Conservation (phyloP, 2,797 vertebrate genomes). For the Phylloscopus collybita region DNA sequence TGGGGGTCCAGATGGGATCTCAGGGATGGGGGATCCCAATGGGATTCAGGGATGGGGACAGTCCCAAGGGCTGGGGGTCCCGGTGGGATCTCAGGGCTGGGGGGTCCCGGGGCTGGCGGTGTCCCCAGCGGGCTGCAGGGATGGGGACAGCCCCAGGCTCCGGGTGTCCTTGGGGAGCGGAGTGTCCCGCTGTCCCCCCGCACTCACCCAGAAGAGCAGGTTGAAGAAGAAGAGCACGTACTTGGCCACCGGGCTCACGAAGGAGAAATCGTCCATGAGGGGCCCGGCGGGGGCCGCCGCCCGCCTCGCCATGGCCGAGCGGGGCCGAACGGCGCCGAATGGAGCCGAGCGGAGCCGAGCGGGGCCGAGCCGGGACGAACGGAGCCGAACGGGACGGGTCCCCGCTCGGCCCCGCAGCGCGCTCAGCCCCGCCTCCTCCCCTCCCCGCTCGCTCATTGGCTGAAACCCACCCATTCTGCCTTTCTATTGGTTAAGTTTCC, state of each 20-base stretch:
- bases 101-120: too few species aligned
- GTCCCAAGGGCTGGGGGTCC: too few species aligned
- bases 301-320: constrained; percentile 70
- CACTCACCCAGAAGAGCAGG: constrained; percentile 24
- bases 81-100: too few species aligned
- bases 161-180: not conserved
- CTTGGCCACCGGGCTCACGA: constrained; percentile 34
- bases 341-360: not conserved
- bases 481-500: fast-evolving
- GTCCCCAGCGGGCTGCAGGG: too few species aligned
- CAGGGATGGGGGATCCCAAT: not conserved
- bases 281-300: not conserved
- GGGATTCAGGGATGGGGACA: too few species aligned
- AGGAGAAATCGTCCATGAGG: constrained; percentile 79
- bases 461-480: fast-evolving
- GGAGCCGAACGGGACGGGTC: not conserved
- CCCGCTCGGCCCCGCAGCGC: not conserved
- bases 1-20: not conserved
- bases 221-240: constrained; percentile 19
- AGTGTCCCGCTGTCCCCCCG: not conserved
- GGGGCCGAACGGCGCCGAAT: not conserved
- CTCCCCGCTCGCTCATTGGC: not conserved
- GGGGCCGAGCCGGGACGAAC: fast-evolving
- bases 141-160: not conserved
- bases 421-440: not conserved